Base-by-base conservation (phyloP, 2,888 invertebrate species). In the Drosophila niveifrons region DNA sequence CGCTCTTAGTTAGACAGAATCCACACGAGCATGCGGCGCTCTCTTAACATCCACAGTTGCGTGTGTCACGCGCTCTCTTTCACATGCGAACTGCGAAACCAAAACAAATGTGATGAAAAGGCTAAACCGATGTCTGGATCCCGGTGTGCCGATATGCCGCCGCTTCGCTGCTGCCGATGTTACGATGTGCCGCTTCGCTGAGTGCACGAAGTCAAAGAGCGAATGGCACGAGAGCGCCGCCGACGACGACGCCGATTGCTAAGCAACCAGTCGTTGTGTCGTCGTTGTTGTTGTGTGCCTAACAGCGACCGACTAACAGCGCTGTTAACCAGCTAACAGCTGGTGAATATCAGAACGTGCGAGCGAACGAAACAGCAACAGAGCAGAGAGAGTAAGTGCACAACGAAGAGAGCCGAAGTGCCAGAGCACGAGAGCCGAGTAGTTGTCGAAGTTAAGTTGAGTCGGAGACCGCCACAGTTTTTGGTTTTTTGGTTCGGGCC, bases 101-200 rank as follows among this genome's bases (percentile, higher is more conserved):
- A 90, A 91, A 91, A 90, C 91, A 90, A 90, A 90, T 82, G 80
- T 82, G 80, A 78, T 88, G 76, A 88, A 84, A 84, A 68, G 72
- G 55, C 80, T 75, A 63, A 41, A 9, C 70, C 70, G 65, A 39
- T 58, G 66, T 58, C 52, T 46, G 73, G 51, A 67, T 75, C 77
- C 75, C 73, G 72, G 67, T 61, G 61, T 44, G 55, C 68, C 74
- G 73, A 44, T 34, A 29, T 44, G 43, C 34, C 11, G 34, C 36
- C n/a, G 36, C n/a, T 11, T 15, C 53, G 13, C 15, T 31, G 11
- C n/a, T 39, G 39, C 23, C 52, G 52, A 28, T 52, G 28, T 17
- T 18, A 15, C 53, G 9, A 53, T 29, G 31, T 29, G 61, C 23
- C 53, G 75, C 80, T 78, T 77, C 80, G 82, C 44, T 61, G 39